These are phyloP conservation scores for Oxycera nigricornis DNA, from an alignment of 2,888 invertebrate species.

Conservation along the genomic window DNA sequence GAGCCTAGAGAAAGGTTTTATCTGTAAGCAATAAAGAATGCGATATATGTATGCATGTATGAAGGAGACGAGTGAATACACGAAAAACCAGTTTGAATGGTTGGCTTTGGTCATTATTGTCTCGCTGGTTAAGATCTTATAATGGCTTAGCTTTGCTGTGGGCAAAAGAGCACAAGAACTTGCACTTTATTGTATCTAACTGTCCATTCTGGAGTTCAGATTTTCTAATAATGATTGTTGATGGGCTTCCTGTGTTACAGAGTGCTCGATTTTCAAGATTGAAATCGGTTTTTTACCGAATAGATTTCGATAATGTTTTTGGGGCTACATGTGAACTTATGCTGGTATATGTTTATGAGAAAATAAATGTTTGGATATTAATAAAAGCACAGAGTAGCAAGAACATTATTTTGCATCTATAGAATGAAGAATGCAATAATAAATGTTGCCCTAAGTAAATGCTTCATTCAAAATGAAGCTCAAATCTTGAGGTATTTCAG, in stretches of 20 bases:
- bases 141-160: neutral
- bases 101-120: slow-evolving; percentile 19
- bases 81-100: slow-evolving; percentile 9
- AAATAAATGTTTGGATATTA: too few relatives aligned
- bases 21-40: neutral
- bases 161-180: slow-evolving; percentile 12
- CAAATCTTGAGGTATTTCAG: too few relatives aligned
- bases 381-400: too few relatives aligned
- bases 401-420: too few relatives aligned
- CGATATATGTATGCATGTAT: neutral
- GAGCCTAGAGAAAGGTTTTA: slow-evolving; percentile 8
- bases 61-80: neutral
- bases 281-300: neutral
- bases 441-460: too few relatives aligned
- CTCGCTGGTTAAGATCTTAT: slow-evolving; percentile 1
- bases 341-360: too few relatives aligned
- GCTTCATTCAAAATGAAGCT: too few relatives aligned
- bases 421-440: too few relatives aligned
- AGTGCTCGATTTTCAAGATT: slow-evolving; percentile 19
- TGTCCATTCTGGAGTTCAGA: slow-evolving; percentile 5
- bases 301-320: neutral
- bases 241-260: slow-evolving; percentile 35
- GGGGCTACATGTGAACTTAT: slow-evolving; percentile 1
- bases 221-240: slow-evolving; percentile 25
- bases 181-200: slow-evolving; percentile 39